Evolutionary conservation across 2,797 vertebrate species (phyloP).

Genomic region (Antennarius maculatus): DNA sequence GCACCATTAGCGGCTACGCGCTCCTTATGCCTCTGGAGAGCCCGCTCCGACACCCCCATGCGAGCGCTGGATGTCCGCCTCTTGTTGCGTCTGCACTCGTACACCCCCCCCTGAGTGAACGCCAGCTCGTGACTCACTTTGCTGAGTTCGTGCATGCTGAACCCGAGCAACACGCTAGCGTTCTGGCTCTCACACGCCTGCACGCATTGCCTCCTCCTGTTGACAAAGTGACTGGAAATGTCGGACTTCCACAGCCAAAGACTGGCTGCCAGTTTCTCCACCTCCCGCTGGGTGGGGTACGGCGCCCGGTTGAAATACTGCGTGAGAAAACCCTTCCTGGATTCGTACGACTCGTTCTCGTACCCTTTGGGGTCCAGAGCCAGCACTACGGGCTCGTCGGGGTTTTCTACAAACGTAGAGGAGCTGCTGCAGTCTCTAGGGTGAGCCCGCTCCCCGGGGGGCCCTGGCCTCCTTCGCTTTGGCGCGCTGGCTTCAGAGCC

Average conservation of each 20-base stretch:
- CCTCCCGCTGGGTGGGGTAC: slow-evolving; percentile 90
- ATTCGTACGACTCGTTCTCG: slow-evolving; percentile 93
- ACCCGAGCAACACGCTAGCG: slow-evolving; percentile 89
- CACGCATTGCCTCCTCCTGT: slow-evolving; percentile 90
- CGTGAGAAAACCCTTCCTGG: slow-evolving; percentile 94
- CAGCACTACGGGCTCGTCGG: slow-evolving; percentile 89
- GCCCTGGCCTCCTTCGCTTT: slow-evolving; percentile 86
- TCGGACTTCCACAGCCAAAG: slow-evolving; percentile 99
- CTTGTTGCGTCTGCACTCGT: slow-evolving; percentile 76
- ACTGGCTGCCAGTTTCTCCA: slow-evolving; percentile 93
- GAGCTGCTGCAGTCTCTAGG: slow-evolving; percentile 72
- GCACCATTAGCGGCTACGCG: slow-evolving; percentile 55
- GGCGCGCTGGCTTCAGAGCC: slow-evolving; percentile 85
- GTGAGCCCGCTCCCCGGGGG: slow-evolving; percentile 78
- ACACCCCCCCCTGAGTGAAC: slow-evolving; percentile 81
- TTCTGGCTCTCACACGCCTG: slow-evolving; percentile 89
- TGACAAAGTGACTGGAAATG: slow-evolving; percentile 94
- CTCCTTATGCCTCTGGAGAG: slow-evolving; percentile 63
- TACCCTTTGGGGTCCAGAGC: slow-evolving; percentile 95
- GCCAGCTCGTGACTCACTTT: slow-evolving; percentile 89
- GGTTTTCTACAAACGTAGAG: slow-evolving; percentile 85
- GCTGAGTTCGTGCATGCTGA: slow-evolving; percentile 92
- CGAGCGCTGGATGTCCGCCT: slow-evolving; percentile 86
- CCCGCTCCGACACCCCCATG: slow-evolving; percentile 87
- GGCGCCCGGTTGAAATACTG: slow-evolving; percentile 93